phyloP scores from a whole-genome alignment of 2,113 vertebrate genomes.

The Trichomycterus rosablanca region DNA sequence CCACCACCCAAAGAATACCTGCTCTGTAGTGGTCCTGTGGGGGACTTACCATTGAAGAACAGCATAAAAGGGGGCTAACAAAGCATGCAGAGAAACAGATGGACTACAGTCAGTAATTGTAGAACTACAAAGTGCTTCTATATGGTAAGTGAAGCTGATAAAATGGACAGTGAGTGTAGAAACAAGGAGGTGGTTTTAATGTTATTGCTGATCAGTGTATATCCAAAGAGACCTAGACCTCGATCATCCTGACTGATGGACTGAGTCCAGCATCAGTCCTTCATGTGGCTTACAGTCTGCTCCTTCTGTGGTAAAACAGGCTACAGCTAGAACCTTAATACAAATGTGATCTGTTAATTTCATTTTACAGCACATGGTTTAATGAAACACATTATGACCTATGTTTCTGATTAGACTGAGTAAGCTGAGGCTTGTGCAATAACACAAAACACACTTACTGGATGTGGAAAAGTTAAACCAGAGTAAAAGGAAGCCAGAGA shows the following conservation, averaged over 20 bases:
- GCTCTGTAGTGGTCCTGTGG: too few relatives aligned
- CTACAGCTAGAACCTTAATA: not conserved
- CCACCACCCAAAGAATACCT: too few relatives aligned
- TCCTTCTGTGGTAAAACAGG: not conserved
- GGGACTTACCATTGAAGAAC: too few relatives aligned
- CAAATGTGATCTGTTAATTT: constrained; percentile 1
- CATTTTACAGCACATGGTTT: not conserved
- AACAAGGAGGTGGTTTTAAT: too few relatives aligned
- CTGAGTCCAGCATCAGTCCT: constrained; percentile 8
- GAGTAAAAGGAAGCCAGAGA: constrained; percentile 1
- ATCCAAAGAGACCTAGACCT: constrained; percentile 7
- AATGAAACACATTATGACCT: not conserved
- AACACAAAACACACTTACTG: too few relatives aligned
- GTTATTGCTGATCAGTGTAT: too few relatives aligned
- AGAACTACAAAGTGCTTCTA: too few relatives aligned
- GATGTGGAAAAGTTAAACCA: constrained; percentile 16
- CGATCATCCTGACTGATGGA: constrained; percentile 3
- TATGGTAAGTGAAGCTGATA: too few relatives aligned
- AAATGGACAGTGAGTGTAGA: too few relatives aligned
- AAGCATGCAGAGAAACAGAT: too few relatives aligned
- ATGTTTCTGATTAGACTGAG: constrained; percentile 8
- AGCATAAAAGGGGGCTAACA: too few relatives aligned
- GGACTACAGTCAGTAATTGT: too few relatives aligned
- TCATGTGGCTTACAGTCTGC: constrained; percentile 2
- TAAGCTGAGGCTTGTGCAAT: constrained; percentile 10